phyloP scores from a whole-genome alignment of 1,140 invertebrate species.

The Ceratina australensis region DNA sequence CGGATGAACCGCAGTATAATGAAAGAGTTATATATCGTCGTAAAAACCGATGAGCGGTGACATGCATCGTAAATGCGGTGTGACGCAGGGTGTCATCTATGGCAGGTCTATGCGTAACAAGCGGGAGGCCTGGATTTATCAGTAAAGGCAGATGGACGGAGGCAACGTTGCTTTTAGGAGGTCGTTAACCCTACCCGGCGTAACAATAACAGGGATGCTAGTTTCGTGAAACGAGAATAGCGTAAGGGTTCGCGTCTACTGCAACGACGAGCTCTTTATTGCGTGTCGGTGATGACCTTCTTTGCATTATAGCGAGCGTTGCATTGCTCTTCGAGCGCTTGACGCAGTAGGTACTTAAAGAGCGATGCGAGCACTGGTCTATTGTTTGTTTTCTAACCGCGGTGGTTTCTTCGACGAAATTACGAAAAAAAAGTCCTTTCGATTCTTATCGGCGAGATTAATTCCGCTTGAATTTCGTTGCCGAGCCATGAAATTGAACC shows the following conservation, averaged over 20 bases:
- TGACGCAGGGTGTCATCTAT: constrained; percentile 43
- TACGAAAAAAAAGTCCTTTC: too few species aligned
- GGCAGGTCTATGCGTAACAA: background rate
- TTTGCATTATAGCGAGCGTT: background rate
- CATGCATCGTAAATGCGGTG: constrained; percentile 25
- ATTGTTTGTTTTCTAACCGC: too few species aligned
- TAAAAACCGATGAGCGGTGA: constrained; percentile 37
- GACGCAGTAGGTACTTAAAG: background rate
- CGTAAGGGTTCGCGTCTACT: constrained; percentile 1
- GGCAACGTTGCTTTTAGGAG: background rate
- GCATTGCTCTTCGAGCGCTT: constrained; percentile 5
- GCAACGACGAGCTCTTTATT: constrained; percentile 50
- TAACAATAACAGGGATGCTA: constrained; percentile 15
- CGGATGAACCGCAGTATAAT: background rate
- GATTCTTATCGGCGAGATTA: background rate
- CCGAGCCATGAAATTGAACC: background rate
- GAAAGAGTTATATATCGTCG: constrained; percentile 4
- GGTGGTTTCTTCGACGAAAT: too few species aligned
- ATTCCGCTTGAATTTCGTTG: background rate
- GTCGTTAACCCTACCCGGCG: constrained; percentile 49
- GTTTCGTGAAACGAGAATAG: constrained; percentile 18
- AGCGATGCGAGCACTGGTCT: too few species aligned
- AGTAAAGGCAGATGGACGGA: constrained; percentile 35
- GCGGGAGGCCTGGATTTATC: constrained; percentile 29
- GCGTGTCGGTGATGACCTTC: constrained; percentile 43